Evolutionary conservation across 2,888 invertebrate species (phyloP).

Genomic region (Craniophora ligustri): DNA sequence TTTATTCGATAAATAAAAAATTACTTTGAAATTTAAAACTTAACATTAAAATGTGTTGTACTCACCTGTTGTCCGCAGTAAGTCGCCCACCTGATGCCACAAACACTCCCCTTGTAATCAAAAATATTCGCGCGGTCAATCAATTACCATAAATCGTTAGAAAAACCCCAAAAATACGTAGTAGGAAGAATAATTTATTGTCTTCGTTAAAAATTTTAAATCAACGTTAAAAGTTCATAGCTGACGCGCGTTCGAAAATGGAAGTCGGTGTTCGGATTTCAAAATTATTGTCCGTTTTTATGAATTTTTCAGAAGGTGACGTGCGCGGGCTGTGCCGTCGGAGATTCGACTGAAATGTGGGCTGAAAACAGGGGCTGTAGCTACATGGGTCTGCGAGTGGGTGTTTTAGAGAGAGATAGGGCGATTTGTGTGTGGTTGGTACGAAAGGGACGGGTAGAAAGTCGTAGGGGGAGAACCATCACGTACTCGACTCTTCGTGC

Average conservation of each 20-base stretch:
- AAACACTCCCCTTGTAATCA: constrained; percentile 50
- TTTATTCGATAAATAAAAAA: background rate
- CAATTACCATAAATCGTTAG: constrained; percentile 19
- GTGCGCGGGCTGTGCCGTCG: constrained; percentile 58
- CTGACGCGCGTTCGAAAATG: constrained; percentile 57
- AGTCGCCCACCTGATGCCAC: constrained; percentile 54
- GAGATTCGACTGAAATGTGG: constrained; percentile 77
- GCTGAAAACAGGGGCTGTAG: constrained; percentile 79
- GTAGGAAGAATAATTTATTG: constrained; percentile 37
- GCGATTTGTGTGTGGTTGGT: constrained; percentile 30
- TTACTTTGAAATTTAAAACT: background rate
- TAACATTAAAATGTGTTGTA: constrained; percentile 2
- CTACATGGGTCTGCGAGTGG: constrained; percentile 71
- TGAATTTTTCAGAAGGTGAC: constrained; percentile 41
- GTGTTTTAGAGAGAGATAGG: constrained; percentile 72
- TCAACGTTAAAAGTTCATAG: constrained; percentile 66
- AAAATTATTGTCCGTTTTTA: constrained; percentile 58
- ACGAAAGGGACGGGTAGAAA: constrained; percentile 56
- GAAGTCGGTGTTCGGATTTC: constrained; percentile 50
- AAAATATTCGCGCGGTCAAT: constrained; percentile 44
- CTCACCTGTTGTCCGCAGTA: constrained; percentile 63
- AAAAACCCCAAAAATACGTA: constrained; percentile 20
- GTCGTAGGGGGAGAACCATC: constrained; percentile 68
- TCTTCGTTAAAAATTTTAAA: constrained; percentile 41
- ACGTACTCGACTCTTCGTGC: constrained; percentile 67